Evolutionary conservation across 2,888 invertebrate genomes (phyloP).

Genomic region (Drosophila mulleri): DNA sequence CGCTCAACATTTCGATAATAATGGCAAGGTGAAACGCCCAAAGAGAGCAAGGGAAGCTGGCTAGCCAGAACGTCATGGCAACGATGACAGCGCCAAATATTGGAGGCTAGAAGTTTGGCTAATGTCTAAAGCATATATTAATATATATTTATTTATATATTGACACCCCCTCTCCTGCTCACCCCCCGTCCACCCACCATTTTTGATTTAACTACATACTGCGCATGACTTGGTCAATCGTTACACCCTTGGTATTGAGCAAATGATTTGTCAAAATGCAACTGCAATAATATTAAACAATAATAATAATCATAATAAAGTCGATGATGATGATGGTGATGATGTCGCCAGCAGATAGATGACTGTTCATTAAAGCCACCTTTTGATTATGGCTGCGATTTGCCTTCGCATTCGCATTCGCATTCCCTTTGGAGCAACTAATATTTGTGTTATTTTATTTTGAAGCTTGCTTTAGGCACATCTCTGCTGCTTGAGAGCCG

Average conservation of each 20-base stretch:
- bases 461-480: neutral
- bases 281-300: constrained; percentile 29
- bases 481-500: neutral
- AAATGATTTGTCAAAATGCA: constrained; percentile 58
- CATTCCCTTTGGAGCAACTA: neutral
- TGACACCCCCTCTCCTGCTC: no score
- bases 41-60: constrained; percentile 34
- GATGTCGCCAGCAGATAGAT: constrained; percentile 13
- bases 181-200: no score
- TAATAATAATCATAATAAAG: constrained; percentile 39
- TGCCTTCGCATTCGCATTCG: constrained; percentile 1
- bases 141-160: neutral
- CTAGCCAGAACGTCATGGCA: constrained; percentile 32
- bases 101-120: constrained; percentile 69
- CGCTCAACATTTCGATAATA: constrained; percentile 62
- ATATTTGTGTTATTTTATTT: constrained; percentile 2
- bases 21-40: constrained; percentile 67
- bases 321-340: constrained; percentile 22
- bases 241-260: constrained; percentile 65
- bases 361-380: constrained; percentile 10
- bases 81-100: constrained; percentile 68
- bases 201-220: constrained; percentile 11
- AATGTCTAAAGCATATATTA: constrained; percentile 19
- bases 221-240: constrained; percentile 63
- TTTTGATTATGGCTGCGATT: constrained; percentile 27